Evolutionary conservation across 1,140 invertebrate species (phyloP), one percentile per base, ranked within the genome.

Genomic region (Aphaenogaster rudis): DNA sequence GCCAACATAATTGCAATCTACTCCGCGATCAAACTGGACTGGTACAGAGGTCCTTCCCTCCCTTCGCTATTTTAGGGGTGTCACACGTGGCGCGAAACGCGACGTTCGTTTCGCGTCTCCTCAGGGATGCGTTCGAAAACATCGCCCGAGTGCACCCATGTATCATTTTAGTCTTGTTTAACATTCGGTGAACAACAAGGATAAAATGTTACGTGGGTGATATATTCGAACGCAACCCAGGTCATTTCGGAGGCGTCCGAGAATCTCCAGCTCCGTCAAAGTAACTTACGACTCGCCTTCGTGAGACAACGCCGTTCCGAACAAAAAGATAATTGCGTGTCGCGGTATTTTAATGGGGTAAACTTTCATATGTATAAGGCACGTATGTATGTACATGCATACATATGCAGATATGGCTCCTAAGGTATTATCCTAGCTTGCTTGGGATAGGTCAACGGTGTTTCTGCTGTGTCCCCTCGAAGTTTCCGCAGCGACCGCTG

Each of bases 381-480:
- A 63, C 9, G n/a, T 45, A n/a, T 1, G 21, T 61, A 13, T 39
- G 11, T 7, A 61, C 6, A 42, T 8, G 5, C 52, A 15, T 15
- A 57, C 39, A 11, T 9, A 13, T 15, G 36, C n/a, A 28, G 52
- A 50, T 76, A 76, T 15, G 5, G n/a, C 13, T 42, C 59, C 52
- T 42, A 76, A 13, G 13, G 39, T 76, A 28, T 59, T 76, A 76
- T 76, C 21, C n/a, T 61, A 59, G 15, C 45, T 36, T 82, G 11
- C 21, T 61, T 76, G 13, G 42, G 80, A 36, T 59, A 82, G 67
- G 42, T 82, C 52, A 45, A 45, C 36, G 36, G 3, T 72, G 45
- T 13, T 72, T 72, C 52, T 71, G 21, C 15, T 3, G 21, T 9
- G 21, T 63, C 8, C 21, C 15, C 45, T 81, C 36, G 0, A 81